Evolutionary conservation across 2,113 vertebrate species (phyloP).

Genomic region (Megaceryle torquata): DNA sequence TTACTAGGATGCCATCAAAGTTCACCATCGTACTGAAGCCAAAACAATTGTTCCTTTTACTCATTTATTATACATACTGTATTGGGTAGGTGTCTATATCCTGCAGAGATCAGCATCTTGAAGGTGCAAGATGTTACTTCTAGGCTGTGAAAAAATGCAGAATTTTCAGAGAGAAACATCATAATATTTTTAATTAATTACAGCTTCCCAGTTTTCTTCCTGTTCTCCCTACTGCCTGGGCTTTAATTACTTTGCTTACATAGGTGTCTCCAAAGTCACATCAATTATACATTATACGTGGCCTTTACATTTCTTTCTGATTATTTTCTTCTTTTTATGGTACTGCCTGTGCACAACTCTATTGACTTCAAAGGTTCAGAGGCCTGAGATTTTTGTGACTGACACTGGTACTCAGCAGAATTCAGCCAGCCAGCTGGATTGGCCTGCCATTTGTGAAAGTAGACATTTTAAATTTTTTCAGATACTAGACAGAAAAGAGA

Average conservation of each 20-base stretch:
- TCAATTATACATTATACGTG: not conserved
- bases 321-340: not conserved
- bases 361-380: not conserved
- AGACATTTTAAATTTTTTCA: not conserved
- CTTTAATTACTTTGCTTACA: conserved; percentile 39
- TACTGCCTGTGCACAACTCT: not conserved
- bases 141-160: not conserved
- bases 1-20: conserved; percentile 77
- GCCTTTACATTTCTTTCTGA: not conserved
- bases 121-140: not conserved
- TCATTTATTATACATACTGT: not conserved
- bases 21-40: conserved; percentile 62
- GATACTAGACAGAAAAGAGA: conserved; percentile 17
- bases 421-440: not conserved
- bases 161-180: not conserved
- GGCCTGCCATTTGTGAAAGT: not conserved
- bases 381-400: not conserved
- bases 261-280: not conserved
- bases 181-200: conserved; percentile 11
- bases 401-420: not conserved
- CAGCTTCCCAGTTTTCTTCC: conserved; percentile 9
- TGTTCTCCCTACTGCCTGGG: not conserved
- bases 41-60: conserved; percentile 71
- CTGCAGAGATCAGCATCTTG: not conserved
- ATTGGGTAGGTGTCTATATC: not conserved